Evolutionary conservation across 2,888 invertebrate species (phyloP), one percentile per base, ranked within the genome.

Genomic region (Apamea monoglypha): DNA sequence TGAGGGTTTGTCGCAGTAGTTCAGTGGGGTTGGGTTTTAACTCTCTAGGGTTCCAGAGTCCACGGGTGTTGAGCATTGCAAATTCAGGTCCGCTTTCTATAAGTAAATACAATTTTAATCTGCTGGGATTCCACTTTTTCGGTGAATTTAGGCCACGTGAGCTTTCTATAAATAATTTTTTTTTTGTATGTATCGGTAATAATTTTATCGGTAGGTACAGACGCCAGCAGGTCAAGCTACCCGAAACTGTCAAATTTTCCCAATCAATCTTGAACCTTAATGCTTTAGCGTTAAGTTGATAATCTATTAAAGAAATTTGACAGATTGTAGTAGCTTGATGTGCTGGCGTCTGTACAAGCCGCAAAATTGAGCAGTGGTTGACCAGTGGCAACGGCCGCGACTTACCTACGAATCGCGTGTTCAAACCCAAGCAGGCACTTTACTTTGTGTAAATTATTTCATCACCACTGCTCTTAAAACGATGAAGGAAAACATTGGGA

Each of bases 1-100:
- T 61, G 63, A 40, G 56, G 40, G 77, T 29, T 25, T 40, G 56
- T 32, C 12, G 12, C 40, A 50, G n/a, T 68, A 16, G 56, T 80
- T 40, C 59, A 63, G 47, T 72, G 44, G 50, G 59, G 68, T 72
- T n/a, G 16, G 21, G 32, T 63, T 63, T 32, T 16, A 61, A 32
- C 18, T 69, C 53, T 64, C 64, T 59, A 5, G 50, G 47, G 85
- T 6, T 18, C 18, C 2, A 7, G 1, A 44, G 53, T 47, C 21
- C 44, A 68, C 16, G 25, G 36, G 7, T 12, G 16, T 66, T 78
- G 56, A 40, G 32, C 8, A 40, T 40, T 50, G 32, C 18, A 18
- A 32, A 18, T 53, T 53, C 14, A 36, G 44, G 5, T 29, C 2
- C 1, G 2, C 1, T 56, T 10, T 21, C 16, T 21, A 4, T 79